A percentile compares a stretch with the other conserved stretches of the same genome.
These are phyloP conservation scores for Pao palembangensis DNA, from an alignment of 2,113 vertebrate genomes.

Conservation along the genomic window DNA sequence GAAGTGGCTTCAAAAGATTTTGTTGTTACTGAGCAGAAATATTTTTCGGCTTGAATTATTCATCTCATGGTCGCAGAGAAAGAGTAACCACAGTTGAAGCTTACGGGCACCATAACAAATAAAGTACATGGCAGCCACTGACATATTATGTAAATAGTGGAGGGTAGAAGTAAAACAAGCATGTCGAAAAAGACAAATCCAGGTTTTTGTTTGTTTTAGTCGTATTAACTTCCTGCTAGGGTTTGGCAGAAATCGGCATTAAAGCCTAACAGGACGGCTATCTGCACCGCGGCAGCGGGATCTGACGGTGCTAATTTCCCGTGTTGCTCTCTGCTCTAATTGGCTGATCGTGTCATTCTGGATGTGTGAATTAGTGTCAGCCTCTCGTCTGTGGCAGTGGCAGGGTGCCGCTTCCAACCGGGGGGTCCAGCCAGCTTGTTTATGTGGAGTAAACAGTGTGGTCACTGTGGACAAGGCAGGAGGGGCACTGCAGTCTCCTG, in stretches of 20 bases:
- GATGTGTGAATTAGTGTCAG: constrained; percentile 59
- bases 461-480: constrained; percentile 62
- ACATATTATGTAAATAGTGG: constrained; percentile 68
- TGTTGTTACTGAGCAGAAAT: constrained; percentile 50
- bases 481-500: constrained; percentile 43
- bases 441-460: constrained; percentile 74
- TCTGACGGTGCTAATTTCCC: constrained; percentile 63
- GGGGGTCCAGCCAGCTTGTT: constrained; percentile 62
- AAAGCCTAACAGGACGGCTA: constrained; percentile 16
- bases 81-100: constrained; percentile 66
- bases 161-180: constrained; percentile 57
- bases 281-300: constrained; percentile 32
- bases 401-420: constrained; percentile 47
- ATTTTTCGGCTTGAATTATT: constrained; percentile 69
- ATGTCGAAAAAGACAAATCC: constrained; percentile 44
- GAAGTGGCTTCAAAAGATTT: constrained; percentile 48
- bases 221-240: constrained; percentile 59
- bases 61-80: constrained; percentile 53
- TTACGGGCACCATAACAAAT: constrained; percentile 68
- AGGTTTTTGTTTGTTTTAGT: constrained; percentile 53
- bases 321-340: constrained; percentile 59
- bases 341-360: constrained; percentile 65
- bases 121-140: constrained; percentile 59
- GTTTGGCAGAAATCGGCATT: constrained; percentile 61
- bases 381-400: constrained; percentile 31